A percentile compares a stretch with the other conserved stretches of the same genome.
Evolutionary conservation across 64 coral and sea anemone species (phyloP).

Genomic region (Pocillopora verrucosa): DNA sequence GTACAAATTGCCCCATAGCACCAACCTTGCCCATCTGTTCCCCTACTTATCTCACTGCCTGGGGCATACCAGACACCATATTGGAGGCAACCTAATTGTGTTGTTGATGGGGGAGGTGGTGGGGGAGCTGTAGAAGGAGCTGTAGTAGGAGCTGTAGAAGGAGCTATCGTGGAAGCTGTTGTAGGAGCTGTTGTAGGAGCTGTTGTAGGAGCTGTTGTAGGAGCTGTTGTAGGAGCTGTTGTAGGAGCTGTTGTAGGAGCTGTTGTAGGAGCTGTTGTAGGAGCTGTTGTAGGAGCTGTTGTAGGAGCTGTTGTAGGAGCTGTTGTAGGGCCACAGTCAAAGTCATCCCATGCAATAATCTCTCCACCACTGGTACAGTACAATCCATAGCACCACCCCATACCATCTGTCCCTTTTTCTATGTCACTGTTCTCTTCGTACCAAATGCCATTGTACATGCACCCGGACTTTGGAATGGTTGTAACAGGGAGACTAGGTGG

Average conservation of each 20-base stretch:
- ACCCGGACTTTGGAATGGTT: background rate
- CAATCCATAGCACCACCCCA: slow-evolving; percentile 22
- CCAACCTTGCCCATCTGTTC: background rate
- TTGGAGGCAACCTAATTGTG: slow-evolving; percentile 3
- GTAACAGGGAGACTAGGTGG: background rate
- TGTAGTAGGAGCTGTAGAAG: too few relatives aligned
- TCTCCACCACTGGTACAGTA: background rate
- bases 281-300: background rate
- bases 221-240: background rate
- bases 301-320: background rate
- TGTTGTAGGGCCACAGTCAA: background rate
- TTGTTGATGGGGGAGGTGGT: background rate
- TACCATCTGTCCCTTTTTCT: background rate
- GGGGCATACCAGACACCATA: slow-evolving; percentile 23
- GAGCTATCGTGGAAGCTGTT: background rate
- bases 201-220: background rate
- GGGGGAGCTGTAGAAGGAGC: background rate
- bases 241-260: too few relatives aligned
- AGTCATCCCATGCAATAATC: background rate
- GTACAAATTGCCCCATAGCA: background rate
- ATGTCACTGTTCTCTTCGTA: background rate
- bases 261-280: too few relatives aligned
- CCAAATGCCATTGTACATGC: slow-evolving; percentile 33
- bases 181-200: background rate
- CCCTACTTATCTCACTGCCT: slow-evolving; percentile 23